Evolutionary conservation across 2,888 invertebrate genomes (phyloP), one percentile per base, ranked within the genome.

Genomic region (Lithophane leautieri): DNA sequence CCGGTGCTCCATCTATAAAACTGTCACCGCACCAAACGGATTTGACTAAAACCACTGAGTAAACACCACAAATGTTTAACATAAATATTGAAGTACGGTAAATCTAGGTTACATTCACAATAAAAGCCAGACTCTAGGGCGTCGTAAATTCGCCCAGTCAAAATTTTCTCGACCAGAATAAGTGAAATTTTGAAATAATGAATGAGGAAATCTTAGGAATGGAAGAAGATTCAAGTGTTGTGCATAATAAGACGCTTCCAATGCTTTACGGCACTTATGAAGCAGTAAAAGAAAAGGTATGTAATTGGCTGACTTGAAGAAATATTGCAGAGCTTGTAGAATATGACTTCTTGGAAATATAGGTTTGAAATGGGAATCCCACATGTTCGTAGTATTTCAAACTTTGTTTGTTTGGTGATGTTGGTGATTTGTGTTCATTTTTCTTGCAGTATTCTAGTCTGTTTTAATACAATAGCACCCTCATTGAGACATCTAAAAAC

Each of bases 151-250:
- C 28, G 0, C 12, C 16, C 44, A 66, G 73, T 75, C 68, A 84
- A 83, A 73, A 70, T 78, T 73, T 68, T 70, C 42, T 58, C n/a
- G 19, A 40, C 47, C 28, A n/a, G 63, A 54, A 73, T 77, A 69
- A 74, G 69, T 74, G 66, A 80, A 80, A 75, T 83, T 79, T 80
- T 60, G 78, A 73, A 84, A 80, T 84, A 80, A 83, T 81, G 44
- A 54, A 75, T 73, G 52, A 71, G 62, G 40, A 69, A 60, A 74
- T 60, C 34, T 65, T 60, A 60, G 52, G 12, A 65, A 47, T 70
- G 61, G 47, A 28, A 40, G 58, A 34, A 50, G 58, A 72, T n/a
- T 56, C 56, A 60, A 79, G 42, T 61, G 58, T 28, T 61, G 61
- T 67, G 71, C 67, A 76, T 73, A 73, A 79, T 79, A 60, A 68